phyloP scores from a whole-genome alignment of 2,888 invertebrate species.

The Bursaphelenchus okinawaensis region DNA sequence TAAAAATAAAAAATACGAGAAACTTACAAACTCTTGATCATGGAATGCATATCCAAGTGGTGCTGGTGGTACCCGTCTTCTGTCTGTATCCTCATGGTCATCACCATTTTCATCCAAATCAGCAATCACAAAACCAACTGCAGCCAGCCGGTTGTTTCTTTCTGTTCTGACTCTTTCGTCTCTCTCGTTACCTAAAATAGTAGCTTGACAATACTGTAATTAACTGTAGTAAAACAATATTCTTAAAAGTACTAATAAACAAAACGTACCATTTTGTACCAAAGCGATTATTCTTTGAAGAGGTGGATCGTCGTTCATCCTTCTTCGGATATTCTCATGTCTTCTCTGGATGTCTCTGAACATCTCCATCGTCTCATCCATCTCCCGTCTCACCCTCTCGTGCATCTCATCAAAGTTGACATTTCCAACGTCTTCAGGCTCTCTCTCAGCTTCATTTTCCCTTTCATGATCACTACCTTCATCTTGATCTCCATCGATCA shows the following conservation, averaged over 20 bases:
- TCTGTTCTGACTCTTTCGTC: background rate
- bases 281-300: background rate
- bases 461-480: background rate
- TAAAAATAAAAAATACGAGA: background rate
- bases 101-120: background rate
- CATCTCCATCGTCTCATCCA: background rate
- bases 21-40: background rate
- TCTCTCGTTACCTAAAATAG: background rate
- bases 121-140: background rate
- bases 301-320: background rate
- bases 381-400: background rate
- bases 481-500: background rate
- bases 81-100: background rate
- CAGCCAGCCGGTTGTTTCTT: background rate
- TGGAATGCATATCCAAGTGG: background rate
- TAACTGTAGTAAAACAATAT: too few species aligned
- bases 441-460: background rate
- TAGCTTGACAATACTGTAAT: too few species aligned
- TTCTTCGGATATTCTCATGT: background rate
- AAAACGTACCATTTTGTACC: background rate
- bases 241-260: too few species aligned
- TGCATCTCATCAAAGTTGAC: background rate
- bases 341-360: background rate
- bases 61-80: background rate
- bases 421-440: background rate